A percentile compares a stretch with the other conserved stretches of the same genome.
These are phyloP conservation scores for Acrocera orbiculus DNA, from an alignment of 2,888 invertebrate species.

Conservation along the genomic window DNA sequence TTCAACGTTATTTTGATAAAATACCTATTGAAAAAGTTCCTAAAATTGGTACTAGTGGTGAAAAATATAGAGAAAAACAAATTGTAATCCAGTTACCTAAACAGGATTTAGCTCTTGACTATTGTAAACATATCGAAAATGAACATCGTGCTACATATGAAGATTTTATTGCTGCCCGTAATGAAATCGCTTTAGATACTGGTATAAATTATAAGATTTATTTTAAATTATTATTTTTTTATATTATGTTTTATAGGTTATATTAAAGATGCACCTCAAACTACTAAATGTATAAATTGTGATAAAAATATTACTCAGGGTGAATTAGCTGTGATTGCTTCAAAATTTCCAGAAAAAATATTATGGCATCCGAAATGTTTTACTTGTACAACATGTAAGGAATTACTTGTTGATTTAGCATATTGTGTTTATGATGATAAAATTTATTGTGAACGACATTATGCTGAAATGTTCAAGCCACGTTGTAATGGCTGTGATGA, in stretches of 20 bases:
- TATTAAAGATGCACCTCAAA: conserved; percentile 42
- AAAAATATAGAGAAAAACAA: conserved; percentile 61
- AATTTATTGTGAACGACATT: conserved; percentile 87
- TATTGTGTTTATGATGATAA: conserved; percentile 84
- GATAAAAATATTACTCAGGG: conserved; percentile 59
- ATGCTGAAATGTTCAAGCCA: conserved; percentile 89
- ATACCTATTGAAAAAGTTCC: conserved; percentile 68
- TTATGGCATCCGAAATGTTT: conserved; percentile 92
- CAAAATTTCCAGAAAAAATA: conserved; percentile 56
- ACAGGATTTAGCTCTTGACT: conserved; percentile 79
- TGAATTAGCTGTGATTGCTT: conserved; percentile 69
- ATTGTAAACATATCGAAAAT: conserved; percentile 67
- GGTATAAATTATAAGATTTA: conserved; percentile 35
- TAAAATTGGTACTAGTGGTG: conserved; percentile 56
- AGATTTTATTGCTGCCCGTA: conserved; percentile 85
- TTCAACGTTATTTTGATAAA: conserved; percentile 79
- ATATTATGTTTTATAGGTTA: conserved; percentile 31
- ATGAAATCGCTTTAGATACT: conserved; percentile 91
- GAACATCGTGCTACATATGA: conserved; percentile 67
- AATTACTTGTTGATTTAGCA: conserved; percentile 87
- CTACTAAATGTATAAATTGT: conserved; percentile 65
- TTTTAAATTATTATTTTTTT: background rate
- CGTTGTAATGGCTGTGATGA: conserved; percentile 95
- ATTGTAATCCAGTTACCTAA: conserved; percentile 81
- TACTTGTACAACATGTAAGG: conserved; percentile 70